Percentiles rank a stretch among this genome's conserved stretches.
These are phyloP conservation scores for Nymphalis io DNA, from an alignment of 1,140 invertebrate species.

Conservation along the genomic window DNA sequence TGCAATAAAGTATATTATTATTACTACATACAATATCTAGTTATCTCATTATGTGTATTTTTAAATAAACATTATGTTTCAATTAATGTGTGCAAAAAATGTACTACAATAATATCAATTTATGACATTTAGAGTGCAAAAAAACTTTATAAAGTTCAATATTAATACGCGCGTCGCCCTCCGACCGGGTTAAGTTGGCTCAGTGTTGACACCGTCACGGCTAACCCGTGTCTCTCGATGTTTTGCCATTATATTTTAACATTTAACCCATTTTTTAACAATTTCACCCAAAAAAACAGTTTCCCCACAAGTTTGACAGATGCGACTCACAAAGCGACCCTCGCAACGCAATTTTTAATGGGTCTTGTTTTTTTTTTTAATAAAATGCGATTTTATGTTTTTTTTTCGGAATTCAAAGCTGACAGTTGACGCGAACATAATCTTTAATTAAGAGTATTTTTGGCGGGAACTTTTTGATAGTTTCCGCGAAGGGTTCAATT, in stretches of 20 bases:
- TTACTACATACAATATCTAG: too few relatives aligned
- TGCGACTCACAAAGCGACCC: constrained; percentile 54
- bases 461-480: constrained; percentile 48
- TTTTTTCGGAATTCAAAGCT: constrained; percentile 65
- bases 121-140: too few relatives aligned
- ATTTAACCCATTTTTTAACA: constrained; percentile 77
- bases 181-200: constrained; percentile 48
- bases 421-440: constrained; percentile 80
- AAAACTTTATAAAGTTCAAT: constrained; percentile 24
- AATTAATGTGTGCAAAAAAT: too few relatives aligned
- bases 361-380: constrained; percentile 62
- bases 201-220: constrained; percentile 61
- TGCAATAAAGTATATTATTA: too few relatives aligned
- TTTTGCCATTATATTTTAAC: constrained; percentile 67
- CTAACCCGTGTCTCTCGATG: constrained; percentile 54
- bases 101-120: too few relatives aligned
- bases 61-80: too few relatives aligned
- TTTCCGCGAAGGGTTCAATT: constrained; percentile 23
- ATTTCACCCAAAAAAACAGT: constrained; percentile 55
- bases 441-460: constrained; percentile 79
- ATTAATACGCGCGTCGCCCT: constrained; percentile 40
- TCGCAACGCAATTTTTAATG: constrained; percentile 69
- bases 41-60: too few relatives aligned
- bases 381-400: constrained; percentile 63
- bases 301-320: constrained; percentile 67